Evolutionary conservation across 2,113 vertebrate genomes (phyloP).

Genomic region (Tor tambroides): DNA sequence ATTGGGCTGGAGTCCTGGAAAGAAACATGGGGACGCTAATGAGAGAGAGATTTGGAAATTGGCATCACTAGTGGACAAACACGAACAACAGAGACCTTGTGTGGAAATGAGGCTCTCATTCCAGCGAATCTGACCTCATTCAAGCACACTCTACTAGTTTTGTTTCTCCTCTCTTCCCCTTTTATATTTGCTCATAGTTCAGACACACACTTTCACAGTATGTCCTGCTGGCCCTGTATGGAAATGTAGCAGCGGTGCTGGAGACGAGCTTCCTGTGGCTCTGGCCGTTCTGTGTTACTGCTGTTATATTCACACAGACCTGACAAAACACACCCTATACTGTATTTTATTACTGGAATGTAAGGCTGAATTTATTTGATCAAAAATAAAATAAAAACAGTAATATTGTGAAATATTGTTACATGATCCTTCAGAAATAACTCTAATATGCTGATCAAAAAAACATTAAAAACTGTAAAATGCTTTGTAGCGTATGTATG

Average conservation of each 20-base stretch:
- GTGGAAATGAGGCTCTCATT: conserved; percentile 1
- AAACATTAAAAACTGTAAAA: too few species aligned
- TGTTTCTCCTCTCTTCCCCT: not conserved
- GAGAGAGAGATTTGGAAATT: conserved; percentile 28
- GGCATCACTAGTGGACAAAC: conserved; percentile 28
- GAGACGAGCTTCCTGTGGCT: not conserved
- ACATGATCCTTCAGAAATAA: too few species aligned
- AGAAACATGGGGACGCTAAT: not conserved
- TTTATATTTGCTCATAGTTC: conserved; percentile 13
- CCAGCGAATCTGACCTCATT: conserved; percentile 20
- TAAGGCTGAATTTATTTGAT: too few species aligned
- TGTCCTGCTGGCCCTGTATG: not conserved
- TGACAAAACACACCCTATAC: not conserved
- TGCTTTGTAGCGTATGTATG: too few species aligned
- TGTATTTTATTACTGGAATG: not conserved
- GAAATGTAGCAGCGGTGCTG: not conserved
- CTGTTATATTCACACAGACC: conserved; percentile 4
- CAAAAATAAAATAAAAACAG: too few species aligned
- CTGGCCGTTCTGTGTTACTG: not conserved
- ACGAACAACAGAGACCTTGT: conserved; percentile 47
- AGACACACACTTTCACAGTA: conserved; percentile 32
- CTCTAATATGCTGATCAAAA: too few species aligned
- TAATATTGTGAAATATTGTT: too few species aligned
- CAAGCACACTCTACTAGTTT: conserved; percentile 27
- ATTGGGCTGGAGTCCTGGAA: not conserved